Evolutionary conservation across 2,113 vertebrate genomes (phyloP).

Genomic region (Chaetorhynchus papuensis): DNA sequence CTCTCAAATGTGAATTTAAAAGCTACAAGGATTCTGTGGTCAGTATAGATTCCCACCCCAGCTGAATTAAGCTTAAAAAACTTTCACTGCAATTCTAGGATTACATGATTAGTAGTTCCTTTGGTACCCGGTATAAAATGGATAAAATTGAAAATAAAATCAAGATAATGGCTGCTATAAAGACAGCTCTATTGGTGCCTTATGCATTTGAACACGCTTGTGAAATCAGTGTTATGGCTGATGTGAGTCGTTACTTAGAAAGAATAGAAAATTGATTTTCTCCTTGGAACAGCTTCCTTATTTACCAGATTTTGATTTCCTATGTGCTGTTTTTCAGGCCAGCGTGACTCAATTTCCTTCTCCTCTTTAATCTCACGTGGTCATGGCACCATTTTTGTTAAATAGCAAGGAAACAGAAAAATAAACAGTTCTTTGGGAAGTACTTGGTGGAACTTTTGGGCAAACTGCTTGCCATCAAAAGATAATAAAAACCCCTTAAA

Average conservation of each 20-base stretch:
- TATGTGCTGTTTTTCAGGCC: background rate
- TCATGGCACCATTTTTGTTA: background rate
- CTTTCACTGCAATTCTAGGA: background rate
- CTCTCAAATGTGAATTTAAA: background rate
- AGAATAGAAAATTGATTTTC: background rate
- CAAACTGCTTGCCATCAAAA: background rate
- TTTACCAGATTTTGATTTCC: background rate
- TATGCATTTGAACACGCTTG: background rate
- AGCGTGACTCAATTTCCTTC: background rate
- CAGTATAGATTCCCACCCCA: background rate
- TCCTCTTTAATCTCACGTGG: background rate
- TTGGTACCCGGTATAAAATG: background rate
- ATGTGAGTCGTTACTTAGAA: background rate
- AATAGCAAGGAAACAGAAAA: background rate
- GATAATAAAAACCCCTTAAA: background rate
- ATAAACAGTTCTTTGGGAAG: background rate
- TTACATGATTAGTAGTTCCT: background rate
- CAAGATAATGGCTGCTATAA: background rate
- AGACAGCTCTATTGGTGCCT: background rate
- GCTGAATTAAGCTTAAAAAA: background rate
- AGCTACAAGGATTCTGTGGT: background rate
- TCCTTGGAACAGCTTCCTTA: background rate
- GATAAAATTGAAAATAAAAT: background rate
- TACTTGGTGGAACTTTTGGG: background rate
- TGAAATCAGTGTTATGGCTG: background rate